Base-by-base conservation (phyloP, 2,797 vertebrate genomes). In the Loris lydekkerianus region DNA sequence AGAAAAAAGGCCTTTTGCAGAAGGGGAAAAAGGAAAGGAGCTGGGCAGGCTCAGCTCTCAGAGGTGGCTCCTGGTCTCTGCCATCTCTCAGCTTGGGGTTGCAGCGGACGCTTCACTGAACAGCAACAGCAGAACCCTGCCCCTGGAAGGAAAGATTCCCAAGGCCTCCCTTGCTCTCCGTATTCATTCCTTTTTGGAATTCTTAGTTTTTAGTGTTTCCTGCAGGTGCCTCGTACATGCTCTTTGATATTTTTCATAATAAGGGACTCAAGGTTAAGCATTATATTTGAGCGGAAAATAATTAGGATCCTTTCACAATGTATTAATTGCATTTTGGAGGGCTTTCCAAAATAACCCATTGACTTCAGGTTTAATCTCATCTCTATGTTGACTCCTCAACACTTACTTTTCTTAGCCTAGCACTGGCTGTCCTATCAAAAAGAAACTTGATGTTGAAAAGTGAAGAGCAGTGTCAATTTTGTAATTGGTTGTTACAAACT, bases 81-180 rank as follows among this genome's bases (percentile, higher is more conserved):
- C 34, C 23, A 1, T 17, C 1, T 77, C 27, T 80, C 43, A 6
- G 14, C 31, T 20, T n/a, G 40, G 63, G 72, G 17, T 25, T 69
- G 31, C 40, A 60, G 27, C 10, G 21, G 25, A 25, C 1, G 2
- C 21, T 49, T 60, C 5, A 20, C 13, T 56, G 7, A 61, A 67
- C 56, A 27, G 20, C 8, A 43, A 40, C 37, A 43, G 9, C 3
- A 21, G 61, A 53, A 67, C 11, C 7, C 20, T 53, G 2, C 6
- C 2, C 9, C 37, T 20, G 43, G 3, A 10, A 27, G 7, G 1
- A 15, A 53, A 31, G 29, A 29, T 58, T 10, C 15, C 8, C 1
- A 31, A 1, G 2, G 4, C 9, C 6, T 37, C 13, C 8, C 27
- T n/a, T 1, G 6, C 7, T 1, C 10, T 63, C 5, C 53, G 6